Evolutionary conservation across 2,113 vertebrate genomes (phyloP), one percentile per base, ranked within the genome.

Genomic region (Thalassarche chlororhynchos): DNA sequence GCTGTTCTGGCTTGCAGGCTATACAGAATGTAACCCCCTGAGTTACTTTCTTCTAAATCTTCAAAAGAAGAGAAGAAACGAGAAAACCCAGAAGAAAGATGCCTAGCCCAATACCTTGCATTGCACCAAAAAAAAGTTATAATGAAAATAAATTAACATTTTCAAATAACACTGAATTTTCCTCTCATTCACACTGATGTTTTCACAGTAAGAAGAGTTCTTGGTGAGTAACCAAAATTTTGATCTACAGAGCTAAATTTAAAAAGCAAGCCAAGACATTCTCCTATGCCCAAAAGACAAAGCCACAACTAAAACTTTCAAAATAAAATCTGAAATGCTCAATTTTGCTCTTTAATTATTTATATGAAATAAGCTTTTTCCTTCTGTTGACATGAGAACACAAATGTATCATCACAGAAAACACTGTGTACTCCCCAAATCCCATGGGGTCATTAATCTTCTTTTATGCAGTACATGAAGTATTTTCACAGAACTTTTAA

Each of bases 361-460:
- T 88, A 71, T 38, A 84, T 28, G 52, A 89, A 93, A 64, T 60
- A 60, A 80, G 55, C 12, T 55, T 93, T 84, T 75, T 65, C 88
- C 19, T 87, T 89, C 69, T 93, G 64, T 95, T 78, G 75, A 89
- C 69, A 68, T 3, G 4, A 87, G 55, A 90, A 93, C 75, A 91
- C 47, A 84, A 83, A 84, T 32, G 23, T 29, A 82, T 84, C 83
- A 81, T 32, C 51, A 71, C 21, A 52, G 76, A 96, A 94, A 84
- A 97, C 85, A 91, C 49, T 46, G 14, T 82, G 94, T 97, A 87
- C 93, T 87, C 52, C 69, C 76, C 57, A 93, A 71, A 89, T 89
- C 95, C 88, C 92, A 87, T 0, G 1, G 36, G 86, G 8, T 78
- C 78, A 79, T 91, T 93, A 77, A 75, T 78, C 52, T 86, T 83